A percentile compares a stretch with the other conserved stretches of the same genome.
These are phyloP conservation scores for Mactromeris polynyma DNA, from an alignment of 2,888 invertebrate genomes.

Conservation along the genomic window DNA sequence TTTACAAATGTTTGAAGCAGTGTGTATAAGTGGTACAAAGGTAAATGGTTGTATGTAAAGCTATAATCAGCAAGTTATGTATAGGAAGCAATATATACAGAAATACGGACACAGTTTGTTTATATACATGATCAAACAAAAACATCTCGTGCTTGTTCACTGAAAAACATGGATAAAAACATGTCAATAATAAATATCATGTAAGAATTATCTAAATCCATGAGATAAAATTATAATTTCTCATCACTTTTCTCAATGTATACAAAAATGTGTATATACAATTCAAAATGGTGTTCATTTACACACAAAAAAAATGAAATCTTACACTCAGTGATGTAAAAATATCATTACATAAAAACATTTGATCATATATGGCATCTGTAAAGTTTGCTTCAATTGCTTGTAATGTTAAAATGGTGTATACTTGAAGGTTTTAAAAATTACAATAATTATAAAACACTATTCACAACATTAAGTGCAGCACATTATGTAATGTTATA, in stretches of 20 bases:
- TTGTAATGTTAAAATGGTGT: conserved; percentile 10
- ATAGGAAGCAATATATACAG: not conserved
- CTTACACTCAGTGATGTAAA: not conserved
- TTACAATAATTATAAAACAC: conserved; percentile 22
- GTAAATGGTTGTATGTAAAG: not conserved
- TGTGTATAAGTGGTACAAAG: not conserved
- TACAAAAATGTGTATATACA: conserved; percentile 13
- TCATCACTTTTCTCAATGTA: conserved; percentile 8
- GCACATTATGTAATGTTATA: conserved; percentile 10
- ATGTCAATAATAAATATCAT: conserved; percentile 34
- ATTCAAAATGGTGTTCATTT: conserved; percentile 1
- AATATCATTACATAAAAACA: conserved; percentile 31
- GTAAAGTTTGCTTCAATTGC: conserved; percentile 41
- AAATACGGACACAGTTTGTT: not conserved
- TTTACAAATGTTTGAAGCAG: not conserved
- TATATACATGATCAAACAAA: not conserved
- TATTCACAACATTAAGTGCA: conserved; percentile 12
- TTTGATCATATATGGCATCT: conserved; percentile 44
- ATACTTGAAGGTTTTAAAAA: conserved; percentile 1
- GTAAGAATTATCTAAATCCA: conserved; percentile 43
- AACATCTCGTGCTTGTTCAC: not conserved
- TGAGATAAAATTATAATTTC: conserved; percentile 27
- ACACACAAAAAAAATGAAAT: not conserved
- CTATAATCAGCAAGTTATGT: not conserved
- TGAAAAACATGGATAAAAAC: not conserved